Base-by-base conservation (phyloP, 2,113 vertebrate species). In the Sturnus vulgaris region DNA sequence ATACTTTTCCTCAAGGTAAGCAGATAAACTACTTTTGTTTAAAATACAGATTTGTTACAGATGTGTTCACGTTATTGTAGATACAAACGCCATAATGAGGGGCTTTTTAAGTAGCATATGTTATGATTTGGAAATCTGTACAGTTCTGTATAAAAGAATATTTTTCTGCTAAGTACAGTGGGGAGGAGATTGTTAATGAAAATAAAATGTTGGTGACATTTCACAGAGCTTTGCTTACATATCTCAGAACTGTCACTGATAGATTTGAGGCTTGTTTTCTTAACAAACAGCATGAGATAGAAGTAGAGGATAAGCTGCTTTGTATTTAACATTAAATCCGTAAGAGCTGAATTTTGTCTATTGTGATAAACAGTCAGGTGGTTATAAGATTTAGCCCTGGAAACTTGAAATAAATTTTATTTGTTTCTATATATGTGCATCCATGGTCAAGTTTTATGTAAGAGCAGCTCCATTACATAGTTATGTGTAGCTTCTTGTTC, bases 1-100 rank as follows among this genome's bases (percentile, higher is more conserved):
- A 98, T 90, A 95, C 97, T 31, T 99, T 99, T 56, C 99, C 99
- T 12, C 97, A 98, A 98, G 99, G 99, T 99, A 98, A 98, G 99
- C 66, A 61, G 19, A 23, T 75, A 65, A 69, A 59, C 9, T 30
- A 46, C 10, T 65, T 44, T 28, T 59, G 39, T 47, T 44, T 28
- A 5, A 31, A 75, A 33, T 71, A 28, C 23, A 44, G 7, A 30
- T 25, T 18, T 76, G 18, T 53, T 86, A 24, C 5, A 56, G 42
- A 55, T 66, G 15, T 3, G 1, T 56, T 92, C 18, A 35, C 66
- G 5, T 9, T 86, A 0, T n/a, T 53, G 20, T 66, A 39, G 55
- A 14, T 81, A 49, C 24, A 27, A 87, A 83, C 50, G 15, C 24
- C 5, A 23, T 60, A 40, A 44, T 49, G 20, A 66, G 49, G 30